Base-by-base conservation (phyloP, 1,140 invertebrate genomes). In the Bombus pascuorum region DNA sequence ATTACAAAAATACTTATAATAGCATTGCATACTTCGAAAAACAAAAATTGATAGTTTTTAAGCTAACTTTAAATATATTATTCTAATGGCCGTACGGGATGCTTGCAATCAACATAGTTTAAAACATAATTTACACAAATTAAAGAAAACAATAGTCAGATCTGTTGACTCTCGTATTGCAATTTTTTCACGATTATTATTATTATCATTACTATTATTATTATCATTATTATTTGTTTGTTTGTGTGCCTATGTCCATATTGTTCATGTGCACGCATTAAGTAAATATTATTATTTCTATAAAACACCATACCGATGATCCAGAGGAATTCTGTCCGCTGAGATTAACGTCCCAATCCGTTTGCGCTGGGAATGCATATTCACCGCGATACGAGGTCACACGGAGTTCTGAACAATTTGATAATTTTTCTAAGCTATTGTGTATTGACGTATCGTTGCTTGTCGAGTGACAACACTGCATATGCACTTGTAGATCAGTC, bases 401-500 rank as follows among this genome's bases (percentile, higher is more conserved):
- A 79, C 90, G 89, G 78, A 90, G 75, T 42, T 92, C 90, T 78
- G 86, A 87, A 86, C 92, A 91, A 91, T 89, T 85, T 85, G 84
- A 91, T 89, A 92, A 76, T 13, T 91, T 91, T 32, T 95, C 95
- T 32, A 93, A 94, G 57, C 94, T 95, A 92, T 76, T 92, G 91
- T 91, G 90, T 85, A 79, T 86, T 77, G 87, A 85, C 68, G 79
- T 77, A 74, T 91, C 91, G 91, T 95, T 96, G 86, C 93, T 95
- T 85, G 94, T 95, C 92, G 95, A 95, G 34, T 94, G 92, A 93
- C 98, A 98, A 32, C 96, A 96, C 93, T 97, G 96, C 91, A 98
- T 94, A 92, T 98, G 98, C 80, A 96, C 94, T 78, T 97, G 95
- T 22, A 98, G 95, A 95, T 98, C 98, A 6, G 96, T 95, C 73